Evolutionary conservation across 2,113 vertebrate species (phyloP).

Genomic region (Odontophorus gujanensis): DNA sequence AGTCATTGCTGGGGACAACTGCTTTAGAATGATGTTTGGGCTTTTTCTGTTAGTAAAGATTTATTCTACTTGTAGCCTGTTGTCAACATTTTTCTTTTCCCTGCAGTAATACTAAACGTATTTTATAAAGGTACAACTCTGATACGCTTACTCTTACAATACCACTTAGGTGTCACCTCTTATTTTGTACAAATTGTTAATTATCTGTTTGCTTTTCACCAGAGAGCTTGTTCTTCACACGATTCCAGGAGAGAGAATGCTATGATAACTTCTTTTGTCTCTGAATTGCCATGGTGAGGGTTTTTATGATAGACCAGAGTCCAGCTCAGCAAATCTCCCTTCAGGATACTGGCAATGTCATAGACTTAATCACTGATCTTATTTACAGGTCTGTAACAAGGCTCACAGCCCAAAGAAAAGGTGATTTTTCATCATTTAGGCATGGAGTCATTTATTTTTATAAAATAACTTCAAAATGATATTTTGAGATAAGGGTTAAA

Average conservation of each 20-base stretch:
- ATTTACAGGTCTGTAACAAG: slow-evolving; percentile 13
- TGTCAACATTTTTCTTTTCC: neutral
- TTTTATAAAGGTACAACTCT: neutral
- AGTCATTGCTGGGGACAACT: neutral
- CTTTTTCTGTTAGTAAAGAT: neutral
- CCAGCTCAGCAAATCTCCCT: neutral
- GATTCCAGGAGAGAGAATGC: no score
- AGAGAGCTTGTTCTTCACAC: neutral
- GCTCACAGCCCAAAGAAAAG: neutral
- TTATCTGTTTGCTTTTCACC: neutral
- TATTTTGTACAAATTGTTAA: neutral
- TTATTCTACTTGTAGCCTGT: neutral
- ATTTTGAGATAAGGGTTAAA: slow-evolving; percentile 31
- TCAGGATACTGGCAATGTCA: neutral
- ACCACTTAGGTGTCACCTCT: neutral
- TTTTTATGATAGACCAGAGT: neutral
- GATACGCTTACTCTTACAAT: neutral
- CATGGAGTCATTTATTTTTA: slow-evolving; percentile 44
- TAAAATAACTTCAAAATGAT: slow-evolving; percentile 3
- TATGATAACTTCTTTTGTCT: neutral
- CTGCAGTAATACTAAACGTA: neutral
- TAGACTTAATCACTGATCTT: slow-evolving; percentile 1
- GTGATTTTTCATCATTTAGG: slow-evolving; percentile 1
- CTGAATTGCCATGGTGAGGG: neutral
- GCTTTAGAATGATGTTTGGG: neutral